Percentiles rank a stretch among this genome's conserved stretches.
Evolutionary conservation across 2,888 invertebrate genomes (phyloP).

Genomic region (Therioaphis trifolii): DNA sequence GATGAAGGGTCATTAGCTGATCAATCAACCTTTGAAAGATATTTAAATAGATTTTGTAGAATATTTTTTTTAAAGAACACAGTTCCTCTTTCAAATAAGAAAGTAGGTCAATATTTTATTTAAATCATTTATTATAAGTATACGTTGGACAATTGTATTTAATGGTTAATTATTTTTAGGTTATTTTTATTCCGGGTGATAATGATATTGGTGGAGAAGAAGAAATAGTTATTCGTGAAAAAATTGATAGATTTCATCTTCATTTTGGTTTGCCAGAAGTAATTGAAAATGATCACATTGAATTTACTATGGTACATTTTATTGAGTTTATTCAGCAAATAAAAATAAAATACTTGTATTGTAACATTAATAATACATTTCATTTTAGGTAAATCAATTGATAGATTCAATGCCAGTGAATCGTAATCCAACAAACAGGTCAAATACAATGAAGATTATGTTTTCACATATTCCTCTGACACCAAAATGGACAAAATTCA

Average conservation of each 20-base stretch:
- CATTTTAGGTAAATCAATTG: conserved; percentile 43
- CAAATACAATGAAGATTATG: conserved; percentile 71
- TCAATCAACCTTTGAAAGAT: conserved; percentile 78
- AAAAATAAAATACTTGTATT: neutral
- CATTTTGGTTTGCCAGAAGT: conserved; percentile 56
- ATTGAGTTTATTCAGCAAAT: neutral
- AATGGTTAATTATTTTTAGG: conserved; percentile 64
- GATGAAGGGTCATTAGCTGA: conserved; percentile 91
- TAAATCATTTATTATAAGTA: neutral
- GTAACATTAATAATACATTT: neutral
- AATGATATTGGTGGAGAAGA: conserved; percentile 97
- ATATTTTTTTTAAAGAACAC: conserved; percentile 69
- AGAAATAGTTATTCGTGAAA: conserved; percentile 71
- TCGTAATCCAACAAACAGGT: conserved; percentile 67
- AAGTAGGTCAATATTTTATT: conserved; percentile 41
- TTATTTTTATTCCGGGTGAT: conserved; percentile 91
- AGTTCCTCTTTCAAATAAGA: conserved; percentile 39
- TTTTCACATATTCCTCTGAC: conserved; percentile 81
- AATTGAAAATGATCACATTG: conserved; percentile 63
- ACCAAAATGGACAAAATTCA: conserved; percentile 71
- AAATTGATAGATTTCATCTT: conserved; percentile 63
- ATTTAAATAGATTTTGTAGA: conserved; percentile 78
- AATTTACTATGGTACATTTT: conserved; percentile 65
- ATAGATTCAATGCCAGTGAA: conserved; percentile 52
- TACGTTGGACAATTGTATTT: neutral